A percentile compares a stretch with the other conserved stretches of the same genome.
These are phyloP conservation scores for Acleris emargana DNA, from an alignment of 2,888 invertebrate species.

Conservation along the genomic window DNA sequence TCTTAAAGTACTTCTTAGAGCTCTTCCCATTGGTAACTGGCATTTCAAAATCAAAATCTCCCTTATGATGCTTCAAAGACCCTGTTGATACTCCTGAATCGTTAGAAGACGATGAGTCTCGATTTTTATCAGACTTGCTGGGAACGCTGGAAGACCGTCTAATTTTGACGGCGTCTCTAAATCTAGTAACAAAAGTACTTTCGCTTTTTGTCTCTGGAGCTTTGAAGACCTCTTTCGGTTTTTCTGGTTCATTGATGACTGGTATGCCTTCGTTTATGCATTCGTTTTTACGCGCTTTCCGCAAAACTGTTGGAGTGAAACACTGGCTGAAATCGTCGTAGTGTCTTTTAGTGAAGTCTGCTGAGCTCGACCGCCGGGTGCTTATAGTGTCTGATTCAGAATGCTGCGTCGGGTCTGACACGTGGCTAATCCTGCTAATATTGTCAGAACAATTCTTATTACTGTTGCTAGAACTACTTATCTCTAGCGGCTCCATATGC, in stretches of 20 bases:
- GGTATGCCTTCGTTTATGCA: conserved; percentile 67
- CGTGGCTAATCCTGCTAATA: conserved; percentile 81
- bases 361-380: conserved; percentile 84
- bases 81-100: conserved; percentile 89
- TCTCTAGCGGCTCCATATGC: conserved; percentile 72
- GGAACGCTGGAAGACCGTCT: conserved; percentile 87
- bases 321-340: conserved; percentile 76
- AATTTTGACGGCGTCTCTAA: conserved; percentile 84
- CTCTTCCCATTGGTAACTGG: conserved; percentile 79
- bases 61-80: conserved; percentile 84
- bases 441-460: conserved; percentile 78
- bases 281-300: conserved; percentile 67
- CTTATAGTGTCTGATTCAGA: conserved; percentile 73
- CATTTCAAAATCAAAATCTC: conserved; percentile 85
- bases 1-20: conserved; percentile 71
- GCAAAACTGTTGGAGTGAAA: conserved; percentile 72
- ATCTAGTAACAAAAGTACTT: conserved; percentile 69
- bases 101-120: conserved; percentile 88
- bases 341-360: conserved; percentile 84
- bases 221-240: conserved; percentile 67
- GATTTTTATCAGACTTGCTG: conserved; percentile 86
- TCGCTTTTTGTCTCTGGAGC: conserved; percentile 73
- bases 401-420: conserved; percentile 74
- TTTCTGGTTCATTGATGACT: conserved; percentile 46
- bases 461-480: conserved; percentile 67